These are phyloP conservation scores for Smittia aterrima DNA, from an alignment of 2,888 invertebrate genomes.

Conservation along the genomic window DNA sequence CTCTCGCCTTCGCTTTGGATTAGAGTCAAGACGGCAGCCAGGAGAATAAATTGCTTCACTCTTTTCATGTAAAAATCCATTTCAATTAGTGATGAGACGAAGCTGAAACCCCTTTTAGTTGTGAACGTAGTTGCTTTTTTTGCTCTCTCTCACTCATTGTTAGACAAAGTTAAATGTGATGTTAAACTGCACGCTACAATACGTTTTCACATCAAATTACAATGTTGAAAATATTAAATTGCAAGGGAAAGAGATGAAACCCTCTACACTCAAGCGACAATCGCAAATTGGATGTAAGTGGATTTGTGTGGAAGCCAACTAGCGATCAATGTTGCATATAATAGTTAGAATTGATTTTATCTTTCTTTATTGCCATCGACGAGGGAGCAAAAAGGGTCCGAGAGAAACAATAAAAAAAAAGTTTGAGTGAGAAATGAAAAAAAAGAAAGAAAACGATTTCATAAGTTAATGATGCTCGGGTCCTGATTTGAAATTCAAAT, in stretches of 20 bases:
- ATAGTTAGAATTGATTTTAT: constrained; percentile 33
- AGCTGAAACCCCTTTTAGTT: neutral
- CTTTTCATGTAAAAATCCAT: constrained; percentile 2
- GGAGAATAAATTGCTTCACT: too few relatives aligned
- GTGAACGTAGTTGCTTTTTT: too few relatives aligned
- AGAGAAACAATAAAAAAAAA: neutral
- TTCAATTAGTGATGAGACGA: constrained; percentile 1
- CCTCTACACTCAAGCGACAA: neutral
- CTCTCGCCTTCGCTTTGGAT: too few relatives aligned
- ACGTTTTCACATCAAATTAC: neutral
- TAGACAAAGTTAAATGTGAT: neutral
- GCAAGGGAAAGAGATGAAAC: neutral
- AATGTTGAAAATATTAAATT: neutral
- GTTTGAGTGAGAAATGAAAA: neutral
- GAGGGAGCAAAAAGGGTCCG: neutral
- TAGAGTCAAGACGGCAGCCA: too few relatives aligned
- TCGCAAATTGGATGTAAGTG: neutral
- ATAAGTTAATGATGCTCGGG: constrained; percentile 28
- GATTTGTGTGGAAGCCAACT: neutral
- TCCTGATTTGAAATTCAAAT: constrained; percentile 28
- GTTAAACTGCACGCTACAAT: constrained; percentile 30
- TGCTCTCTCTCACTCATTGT: neutral
- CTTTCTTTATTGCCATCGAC: neutral
- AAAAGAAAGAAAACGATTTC: constrained; percentile 29
- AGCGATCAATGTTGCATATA: constrained; percentile 20